Conservation (phyloP, 2,888 invertebrate species). For the Trissoscelio sp. region DNA sequence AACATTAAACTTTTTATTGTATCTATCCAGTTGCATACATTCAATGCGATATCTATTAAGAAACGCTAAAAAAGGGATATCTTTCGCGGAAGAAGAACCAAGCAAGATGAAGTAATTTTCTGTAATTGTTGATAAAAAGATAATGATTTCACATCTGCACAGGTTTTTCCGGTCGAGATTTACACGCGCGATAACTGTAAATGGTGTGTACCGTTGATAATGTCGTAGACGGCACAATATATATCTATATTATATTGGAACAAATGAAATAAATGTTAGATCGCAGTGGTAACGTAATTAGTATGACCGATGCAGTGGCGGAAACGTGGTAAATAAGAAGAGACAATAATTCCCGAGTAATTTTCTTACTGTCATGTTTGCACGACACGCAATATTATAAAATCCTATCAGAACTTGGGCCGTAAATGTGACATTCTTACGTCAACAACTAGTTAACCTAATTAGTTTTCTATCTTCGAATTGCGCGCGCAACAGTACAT, state of each 20-base stretch:
- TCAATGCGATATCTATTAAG: not conserved
- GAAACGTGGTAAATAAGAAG: slow-evolving; percentile 37
- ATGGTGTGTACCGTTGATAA: slow-evolving; percentile 44
- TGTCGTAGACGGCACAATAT: not conserved
- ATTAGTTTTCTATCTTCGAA: slow-evolving; percentile 67
- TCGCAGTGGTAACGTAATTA: slow-evolving; percentile 21
- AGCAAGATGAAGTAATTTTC: slow-evolving; percentile 43
- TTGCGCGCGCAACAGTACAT: slow-evolving; percentile 8
- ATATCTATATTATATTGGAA: slow-evolving; percentile 31
- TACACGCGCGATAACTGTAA: slow-evolving; percentile 50
- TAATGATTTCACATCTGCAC: slow-evolving; percentile 28
- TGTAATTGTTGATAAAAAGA: slow-evolving; percentile 60
- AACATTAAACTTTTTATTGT: not conserved
- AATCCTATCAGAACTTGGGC: slow-evolving; percentile 25
- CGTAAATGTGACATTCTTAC: slow-evolving; percentile 39
- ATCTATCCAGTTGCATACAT: too few species aligned
- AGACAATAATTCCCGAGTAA: slow-evolving; percentile 50
- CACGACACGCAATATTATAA: slow-evolving; percentile 36
- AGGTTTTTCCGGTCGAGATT: slow-evolving; percentile 22
- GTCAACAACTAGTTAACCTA: slow-evolving; percentile 67
- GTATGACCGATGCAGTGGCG: slow-evolving; percentile 9
- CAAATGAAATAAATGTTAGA: slow-evolving; percentile 31
- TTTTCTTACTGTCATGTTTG: slow-evolving; percentile 47
- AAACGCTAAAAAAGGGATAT: slow-evolving; percentile 18
- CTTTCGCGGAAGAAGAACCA: slow-evolving; percentile 16